These are phyloP conservation scores for Distichodus sexfasciatus DNA, from an alignment of 2,797 vertebrate genomes.

Conservation along the genomic window DNA sequence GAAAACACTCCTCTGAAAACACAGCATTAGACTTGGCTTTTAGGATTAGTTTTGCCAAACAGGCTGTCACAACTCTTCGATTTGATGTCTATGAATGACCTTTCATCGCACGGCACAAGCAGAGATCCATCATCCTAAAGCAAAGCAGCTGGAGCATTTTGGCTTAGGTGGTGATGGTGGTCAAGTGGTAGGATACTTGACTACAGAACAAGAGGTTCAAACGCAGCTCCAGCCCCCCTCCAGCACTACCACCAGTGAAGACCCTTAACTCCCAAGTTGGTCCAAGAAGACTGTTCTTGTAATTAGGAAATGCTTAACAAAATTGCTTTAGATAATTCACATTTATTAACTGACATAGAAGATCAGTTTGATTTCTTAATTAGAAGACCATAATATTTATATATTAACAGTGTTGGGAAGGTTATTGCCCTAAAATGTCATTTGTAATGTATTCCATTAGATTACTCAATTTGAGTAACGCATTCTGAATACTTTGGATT, in stretches of 20 bases:
- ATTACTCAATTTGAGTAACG: too few relatives aligned
- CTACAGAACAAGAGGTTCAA: too few relatives aligned
- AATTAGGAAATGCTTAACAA: too few relatives aligned
- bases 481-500: too few relatives aligned
- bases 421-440: not conserved
- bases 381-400: conserved; percentile 9
- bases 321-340: conserved; percentile 1
- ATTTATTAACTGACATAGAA: conserved; percentile 5
- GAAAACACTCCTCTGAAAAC: conserved; percentile 53
- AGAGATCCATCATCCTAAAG: conserved; percentile 39
- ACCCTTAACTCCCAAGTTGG: too few relatives aligned
- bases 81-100: conserved; percentile 35
- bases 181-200: too few relatives aligned
- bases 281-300: too few relatives aligned
- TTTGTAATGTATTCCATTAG: too few relatives aligned
- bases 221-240: too few relatives aligned
- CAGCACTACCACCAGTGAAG: too few relatives aligned
- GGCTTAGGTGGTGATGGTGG: too few relatives aligned
- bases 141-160: conserved; percentile 41
- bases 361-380: conserved; percentile 4
- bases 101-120: conserved; percentile 28
- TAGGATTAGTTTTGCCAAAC: conserved; percentile 43
- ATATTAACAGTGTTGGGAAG: not conserved
- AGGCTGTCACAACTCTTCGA: conserved; percentile 34
- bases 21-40: conserved; percentile 27